Percentiles rank a stretch among this genome's conserved stretches.
phyloP scores from a whole-genome alignment of 2,888 invertebrate species.

The Kuschelorhynchus macadamiae region DNA sequence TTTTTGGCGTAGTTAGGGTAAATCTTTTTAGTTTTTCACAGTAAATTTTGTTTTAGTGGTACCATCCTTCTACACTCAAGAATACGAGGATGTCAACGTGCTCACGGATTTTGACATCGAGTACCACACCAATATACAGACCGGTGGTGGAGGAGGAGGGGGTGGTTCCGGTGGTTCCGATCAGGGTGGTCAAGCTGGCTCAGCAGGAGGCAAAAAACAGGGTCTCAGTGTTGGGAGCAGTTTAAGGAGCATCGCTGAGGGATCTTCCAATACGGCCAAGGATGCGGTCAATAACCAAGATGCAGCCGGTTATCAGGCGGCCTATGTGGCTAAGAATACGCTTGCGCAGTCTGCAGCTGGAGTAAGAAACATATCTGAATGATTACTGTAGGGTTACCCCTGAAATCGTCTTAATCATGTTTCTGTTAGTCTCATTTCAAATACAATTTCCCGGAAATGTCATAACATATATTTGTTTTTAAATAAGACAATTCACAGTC shows the following conservation, averaged over 20 bases:
- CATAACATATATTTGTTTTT: neutral
- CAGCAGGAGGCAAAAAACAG: conserved; percentile 65
- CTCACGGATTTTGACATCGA: conserved; percentile 57
- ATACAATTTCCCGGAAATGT: neutral
- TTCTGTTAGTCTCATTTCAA: too few species aligned
- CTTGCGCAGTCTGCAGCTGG: conserved; percentile 81
- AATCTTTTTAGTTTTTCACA: too few species aligned
- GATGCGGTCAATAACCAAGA: conserved; percentile 81
- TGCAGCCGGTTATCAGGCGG: conserved; percentile 83
- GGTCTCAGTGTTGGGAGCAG: conserved; percentile 80
- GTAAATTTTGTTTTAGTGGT: conserved; percentile 40
- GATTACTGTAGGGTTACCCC: too few species aligned
- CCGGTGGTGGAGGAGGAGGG: conserved; percentile 24
- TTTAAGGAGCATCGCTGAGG: conserved; percentile 78
- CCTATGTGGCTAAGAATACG: conserved; percentile 84
- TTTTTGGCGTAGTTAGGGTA: too few species aligned
- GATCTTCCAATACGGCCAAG: conserved; percentile 83
- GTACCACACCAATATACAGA: conserved; percentile 38
- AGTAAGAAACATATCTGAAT: conserved; percentile 57
- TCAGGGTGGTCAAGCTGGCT: conserved; percentile 31
- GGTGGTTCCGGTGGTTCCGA: conserved; percentile 28
- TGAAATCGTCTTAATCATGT: too few species aligned
- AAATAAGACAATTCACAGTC: too few species aligned
- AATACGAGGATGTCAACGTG: conserved; percentile 59
- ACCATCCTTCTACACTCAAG: conserved; percentile 46